A percentile compares a stretch with the other conserved stretches of the same genome.
These are phyloP conservation scores for Peromyscus aztecus DNA, from an alignment of 2,797 vertebrate genomes.

Conservation along the genomic window DNA sequence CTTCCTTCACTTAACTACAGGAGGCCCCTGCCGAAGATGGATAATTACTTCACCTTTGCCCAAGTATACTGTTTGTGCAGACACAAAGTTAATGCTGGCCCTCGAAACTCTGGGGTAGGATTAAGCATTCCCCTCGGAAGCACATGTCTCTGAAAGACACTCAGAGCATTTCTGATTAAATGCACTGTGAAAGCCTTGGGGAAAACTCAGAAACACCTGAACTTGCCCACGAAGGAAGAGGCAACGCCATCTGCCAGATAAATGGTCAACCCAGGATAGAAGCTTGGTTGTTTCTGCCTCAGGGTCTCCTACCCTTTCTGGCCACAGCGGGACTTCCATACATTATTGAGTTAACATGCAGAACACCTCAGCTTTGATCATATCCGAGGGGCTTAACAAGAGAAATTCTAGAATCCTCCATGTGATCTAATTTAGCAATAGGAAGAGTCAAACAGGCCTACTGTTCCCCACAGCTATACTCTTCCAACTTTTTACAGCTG, in stretches of 20 bases:
- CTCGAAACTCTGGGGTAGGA: constrained; percentile 11
- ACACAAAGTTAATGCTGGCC: constrained; percentile 63
- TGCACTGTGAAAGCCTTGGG: constrained; percentile 65
- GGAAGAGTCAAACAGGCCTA: neutral
- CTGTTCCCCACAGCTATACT: neutral
- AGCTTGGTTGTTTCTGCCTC: neutral
- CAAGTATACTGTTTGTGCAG: constrained; percentile 69
- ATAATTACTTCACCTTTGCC: constrained; percentile 62
- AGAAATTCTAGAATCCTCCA: constrained; percentile 61
- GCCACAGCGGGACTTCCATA: constrained; percentile 23
- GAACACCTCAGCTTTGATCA: constrained; percentile 29
- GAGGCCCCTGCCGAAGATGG: constrained; percentile 59
- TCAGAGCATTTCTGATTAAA: constrained; percentile 73
- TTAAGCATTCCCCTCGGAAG: constrained; percentile 60
- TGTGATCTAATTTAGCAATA: constrained; percentile 24
- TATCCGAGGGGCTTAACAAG: constrained; percentile 25
- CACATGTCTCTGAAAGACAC: constrained; percentile 54
- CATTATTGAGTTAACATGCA: neutral
- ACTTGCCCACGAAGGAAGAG: neutral
- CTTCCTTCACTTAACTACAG: constrained; percentile 27
- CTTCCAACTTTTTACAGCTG: neutral
- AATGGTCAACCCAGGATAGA: neutral
- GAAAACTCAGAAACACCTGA: constrained; percentile 64
- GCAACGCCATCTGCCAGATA: constrained; percentile 59
- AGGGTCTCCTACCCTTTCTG: neutral